A percentile compares a stretch with the other conserved stretches of the same genome.
Evolutionary conservation across 2,888 invertebrate species (phyloP).

Genomic region (Mayetiola destructor): DNA sequence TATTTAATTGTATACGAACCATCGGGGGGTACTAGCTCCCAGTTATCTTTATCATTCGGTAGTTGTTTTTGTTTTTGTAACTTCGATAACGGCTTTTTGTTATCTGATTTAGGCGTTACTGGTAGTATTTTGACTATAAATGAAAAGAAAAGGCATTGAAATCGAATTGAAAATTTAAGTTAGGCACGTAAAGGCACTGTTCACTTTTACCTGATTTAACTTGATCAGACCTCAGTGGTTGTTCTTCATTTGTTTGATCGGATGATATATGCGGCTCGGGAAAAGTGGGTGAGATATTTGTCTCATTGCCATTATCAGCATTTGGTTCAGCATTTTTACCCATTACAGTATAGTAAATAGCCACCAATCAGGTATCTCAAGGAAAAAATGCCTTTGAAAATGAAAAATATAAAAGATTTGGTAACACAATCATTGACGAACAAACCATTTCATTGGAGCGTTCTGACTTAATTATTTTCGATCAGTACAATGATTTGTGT

Average conservation of each 20-base stretch:
- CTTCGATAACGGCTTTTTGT: neutral
- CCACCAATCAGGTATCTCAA: no score
- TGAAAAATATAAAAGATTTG: no score
- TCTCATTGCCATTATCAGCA: neutral
- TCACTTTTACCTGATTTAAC: neutral
- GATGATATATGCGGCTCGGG: neutral
- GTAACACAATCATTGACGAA: no score
- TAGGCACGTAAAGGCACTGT: neutral
- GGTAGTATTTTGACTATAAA: neutral
- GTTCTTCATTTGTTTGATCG: neutral
- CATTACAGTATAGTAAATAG: no score
- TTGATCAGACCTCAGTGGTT: neutral
- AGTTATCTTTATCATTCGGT: constrained; percentile 35
- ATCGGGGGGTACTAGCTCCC: constrained; percentile 58
- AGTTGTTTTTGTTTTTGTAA: neutral
- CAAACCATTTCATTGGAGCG: no score
- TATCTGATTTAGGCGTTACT: neutral
- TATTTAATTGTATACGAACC: neutral
- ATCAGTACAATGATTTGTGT: no score
- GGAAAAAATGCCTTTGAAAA: no score
- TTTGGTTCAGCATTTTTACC: neutral
- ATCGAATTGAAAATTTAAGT: neutral
- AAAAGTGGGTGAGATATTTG: neutral
- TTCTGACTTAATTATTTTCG: no score
- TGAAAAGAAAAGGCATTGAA: neutral